Conservation (phyloP, 1,140 invertebrate species). For the Cephus cinctus region DNA sequence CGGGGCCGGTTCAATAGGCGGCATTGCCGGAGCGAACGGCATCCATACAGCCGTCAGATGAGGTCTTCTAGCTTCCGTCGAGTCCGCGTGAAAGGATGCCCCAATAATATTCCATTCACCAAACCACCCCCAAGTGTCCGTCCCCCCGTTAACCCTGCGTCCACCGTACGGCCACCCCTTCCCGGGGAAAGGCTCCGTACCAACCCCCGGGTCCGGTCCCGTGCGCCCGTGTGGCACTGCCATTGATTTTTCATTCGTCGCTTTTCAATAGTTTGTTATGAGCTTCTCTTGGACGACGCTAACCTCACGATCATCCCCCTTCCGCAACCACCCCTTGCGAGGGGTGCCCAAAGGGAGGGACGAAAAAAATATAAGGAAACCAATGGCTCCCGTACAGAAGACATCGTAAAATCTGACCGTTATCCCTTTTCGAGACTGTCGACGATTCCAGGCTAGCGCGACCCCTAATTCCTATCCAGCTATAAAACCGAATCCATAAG, state of each 20-base stretch:
- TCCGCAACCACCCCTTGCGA: neutral
- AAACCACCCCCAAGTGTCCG: conserved; percentile 35
- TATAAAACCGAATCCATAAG: too few species aligned
- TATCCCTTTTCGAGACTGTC: too few species aligned
- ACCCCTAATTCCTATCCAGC: too few species aligned
- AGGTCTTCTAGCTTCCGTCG: conserved; percentile 57
- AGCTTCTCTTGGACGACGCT: conserved; percentile 37
- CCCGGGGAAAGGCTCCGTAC: conserved; percentile 17
- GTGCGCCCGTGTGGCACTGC: conserved; percentile 20
- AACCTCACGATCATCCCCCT: conserved; percentile 18
- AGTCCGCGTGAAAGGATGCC: conserved; percentile 58
- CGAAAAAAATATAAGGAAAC: neutral
- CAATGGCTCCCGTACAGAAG: too few species aligned
- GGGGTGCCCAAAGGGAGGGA: neutral
- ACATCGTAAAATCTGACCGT: too few species aligned
- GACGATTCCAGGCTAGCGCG: too few species aligned
- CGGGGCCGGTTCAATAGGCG: conserved; percentile 50
- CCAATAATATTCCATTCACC: conserved; percentile 59
- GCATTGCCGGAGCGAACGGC: conserved; percentile 48
- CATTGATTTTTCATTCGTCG: conserved; percentile 55
- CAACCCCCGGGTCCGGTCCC: conserved; percentile 26
- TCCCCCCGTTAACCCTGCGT: conserved; percentile 20
- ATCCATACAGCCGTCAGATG: conserved; percentile 54
- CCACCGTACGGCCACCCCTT: conserved; percentile 18
- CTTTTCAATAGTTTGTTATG: conserved; percentile 57